Evolutionary conservation across 2,113 vertebrate species (phyloP).

Genomic region (Pithys albifrons): DNA sequence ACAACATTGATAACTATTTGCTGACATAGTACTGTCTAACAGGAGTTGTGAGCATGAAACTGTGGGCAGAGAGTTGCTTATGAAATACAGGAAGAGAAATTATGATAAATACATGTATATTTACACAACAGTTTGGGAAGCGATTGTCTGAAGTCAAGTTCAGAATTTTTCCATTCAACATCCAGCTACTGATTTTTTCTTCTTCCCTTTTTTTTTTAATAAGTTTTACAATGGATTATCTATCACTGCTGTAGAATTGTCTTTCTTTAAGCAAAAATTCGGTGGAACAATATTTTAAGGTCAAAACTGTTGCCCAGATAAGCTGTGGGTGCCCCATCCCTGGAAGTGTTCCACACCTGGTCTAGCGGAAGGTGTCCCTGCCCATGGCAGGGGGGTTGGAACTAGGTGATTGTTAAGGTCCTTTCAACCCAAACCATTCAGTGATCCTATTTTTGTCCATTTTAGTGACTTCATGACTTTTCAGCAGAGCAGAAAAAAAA

Average conservation of each 20-base stretch:
- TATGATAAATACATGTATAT: not conserved
- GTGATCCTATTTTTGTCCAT: not conserved
- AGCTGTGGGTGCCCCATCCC: not conserved
- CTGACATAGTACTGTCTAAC: not conserved
- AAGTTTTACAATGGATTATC: not conserved
- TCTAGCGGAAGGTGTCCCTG: not conserved
- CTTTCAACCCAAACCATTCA: not conserved
- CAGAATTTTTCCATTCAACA: not conserved
- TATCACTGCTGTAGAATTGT: not conserved
- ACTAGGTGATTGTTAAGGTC: not conserved
- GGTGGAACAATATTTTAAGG: not conserved
- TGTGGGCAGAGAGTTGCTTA: not conserved
- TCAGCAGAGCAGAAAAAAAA: not conserved
- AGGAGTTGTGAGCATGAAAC: not conserved
- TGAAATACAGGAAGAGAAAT: not conserved
- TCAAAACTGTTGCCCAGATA: not conserved
- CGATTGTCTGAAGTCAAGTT: not conserved
- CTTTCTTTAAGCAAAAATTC: not conserved
- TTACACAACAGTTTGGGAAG: not conserved
- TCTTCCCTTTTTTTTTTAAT: not conserved
- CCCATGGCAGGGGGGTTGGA: not conserved
- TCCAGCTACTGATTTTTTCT: not conserved
- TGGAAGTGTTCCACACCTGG: not conserved
- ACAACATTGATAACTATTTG: not conserved
- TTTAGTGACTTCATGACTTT: not conserved